These are phyloP conservation scores for Sesamia inferens DNA, from an alignment of 2,888 invertebrate species.

Conservation along the genomic window DNA sequence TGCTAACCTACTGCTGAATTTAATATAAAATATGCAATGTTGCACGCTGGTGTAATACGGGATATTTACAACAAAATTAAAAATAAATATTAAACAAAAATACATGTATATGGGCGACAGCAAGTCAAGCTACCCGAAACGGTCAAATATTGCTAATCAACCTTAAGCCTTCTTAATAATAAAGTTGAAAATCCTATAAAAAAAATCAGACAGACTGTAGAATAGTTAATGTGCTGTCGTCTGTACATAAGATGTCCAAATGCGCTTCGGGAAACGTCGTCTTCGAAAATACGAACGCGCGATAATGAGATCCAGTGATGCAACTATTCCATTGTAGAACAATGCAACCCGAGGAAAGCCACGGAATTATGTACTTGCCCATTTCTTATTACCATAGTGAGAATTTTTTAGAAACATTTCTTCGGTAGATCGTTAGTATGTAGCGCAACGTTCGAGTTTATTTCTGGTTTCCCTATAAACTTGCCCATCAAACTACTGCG, in stretches of 20 bases:
- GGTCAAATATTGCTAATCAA: too few species aligned
- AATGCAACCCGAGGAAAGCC: too few species aligned
- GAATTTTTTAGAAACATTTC: background rate
- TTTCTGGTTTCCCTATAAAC: background rate
- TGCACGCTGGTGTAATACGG: background rate
- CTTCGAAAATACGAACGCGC: background rate
- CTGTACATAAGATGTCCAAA: background rate
- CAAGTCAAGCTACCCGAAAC: too few species aligned
- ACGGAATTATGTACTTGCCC: background rate
- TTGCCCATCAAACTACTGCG: background rate
- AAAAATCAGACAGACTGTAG: too few species aligned
- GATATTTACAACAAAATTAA: background rate
- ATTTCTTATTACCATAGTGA: background rate
- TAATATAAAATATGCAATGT: background rate
- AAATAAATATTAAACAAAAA: background rate
- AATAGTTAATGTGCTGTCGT: too few species aligned
- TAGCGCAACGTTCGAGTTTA: background rate
- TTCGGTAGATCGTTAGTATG: background rate
- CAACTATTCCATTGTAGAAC: background rate
- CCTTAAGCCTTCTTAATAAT: too few species aligned
- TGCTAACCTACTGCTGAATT: background rate
- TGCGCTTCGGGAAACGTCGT: background rate
- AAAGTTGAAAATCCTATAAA: too few species aligned
- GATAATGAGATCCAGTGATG: too few species aligned
- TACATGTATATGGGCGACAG: too few species aligned